Conservation (phyloP, 1,140 invertebrate species). For the Zaprionus nigranus region DNA sequence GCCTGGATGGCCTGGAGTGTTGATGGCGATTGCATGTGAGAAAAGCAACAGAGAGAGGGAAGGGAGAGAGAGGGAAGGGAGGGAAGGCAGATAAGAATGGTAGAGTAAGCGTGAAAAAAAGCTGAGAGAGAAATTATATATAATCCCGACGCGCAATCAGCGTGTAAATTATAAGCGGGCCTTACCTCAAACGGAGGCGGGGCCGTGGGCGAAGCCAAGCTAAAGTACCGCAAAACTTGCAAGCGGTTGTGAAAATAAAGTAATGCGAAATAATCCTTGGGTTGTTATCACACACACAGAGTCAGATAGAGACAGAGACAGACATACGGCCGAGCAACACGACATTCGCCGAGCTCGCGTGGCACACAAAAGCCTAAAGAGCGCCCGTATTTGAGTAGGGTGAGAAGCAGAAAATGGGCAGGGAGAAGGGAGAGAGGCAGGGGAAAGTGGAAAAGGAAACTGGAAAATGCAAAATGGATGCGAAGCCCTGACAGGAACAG, state of each 20-base stretch:
- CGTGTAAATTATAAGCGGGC: slow-evolving; percentile 79
- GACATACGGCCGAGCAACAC: slow-evolving; percentile 45
- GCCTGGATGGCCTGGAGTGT: slow-evolving; percentile 12
- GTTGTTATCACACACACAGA: slow-evolving; percentile 73
- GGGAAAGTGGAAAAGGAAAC: slow-evolving; percentile 17
- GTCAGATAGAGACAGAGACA: slow-evolving; percentile 8
- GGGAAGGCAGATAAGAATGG: no score
- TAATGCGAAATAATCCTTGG: slow-evolving; percentile 82
- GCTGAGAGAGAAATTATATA: slow-evolving; percentile 74
- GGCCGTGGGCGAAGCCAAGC: slow-evolving; percentile 50
- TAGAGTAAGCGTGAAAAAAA: slow-evolving; percentile 47
- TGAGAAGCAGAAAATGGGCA: not conserved
- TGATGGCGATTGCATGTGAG: slow-evolving; percentile 40
- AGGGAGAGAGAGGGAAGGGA: not conserved
- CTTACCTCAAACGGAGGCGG: slow-evolving; percentile 21
- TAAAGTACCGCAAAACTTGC: slow-evolving; percentile 79
- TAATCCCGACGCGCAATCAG: slow-evolving; percentile 78
- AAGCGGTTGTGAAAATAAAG: slow-evolving; percentile 80
- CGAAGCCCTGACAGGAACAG: slow-evolving; percentile 52
- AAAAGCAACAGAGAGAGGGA: not conserved
- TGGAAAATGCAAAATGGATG: slow-evolving; percentile 79
- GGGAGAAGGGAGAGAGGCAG: not conserved
- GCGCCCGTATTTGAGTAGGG: slow-evolving; percentile 41
- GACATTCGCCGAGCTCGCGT: slow-evolving; percentile 59
- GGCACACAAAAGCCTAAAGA: slow-evolving; percentile 73